Percentiles rank a stretch among this genome's conserved stretches.
These are phyloP conservation scores for Cheilosia variabilis DNA, from an alignment of 2,888 invertebrate species.

Conservation along the genomic window DNA sequence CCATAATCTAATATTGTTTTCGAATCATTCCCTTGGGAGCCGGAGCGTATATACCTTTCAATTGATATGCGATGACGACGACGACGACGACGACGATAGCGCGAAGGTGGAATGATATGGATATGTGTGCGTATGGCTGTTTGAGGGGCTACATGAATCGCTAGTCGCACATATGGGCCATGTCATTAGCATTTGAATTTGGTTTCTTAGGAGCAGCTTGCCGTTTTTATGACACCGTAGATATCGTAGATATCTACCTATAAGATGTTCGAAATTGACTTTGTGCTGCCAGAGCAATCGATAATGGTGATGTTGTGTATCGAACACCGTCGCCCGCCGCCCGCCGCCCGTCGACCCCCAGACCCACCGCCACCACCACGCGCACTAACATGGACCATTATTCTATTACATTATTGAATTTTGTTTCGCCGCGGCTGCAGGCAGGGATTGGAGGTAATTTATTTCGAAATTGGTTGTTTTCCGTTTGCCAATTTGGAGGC, in stretches of 20 bases:
- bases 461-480: conserved; percentile 75
- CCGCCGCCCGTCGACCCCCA: background rate
- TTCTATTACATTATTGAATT: conserved; percentile 76
- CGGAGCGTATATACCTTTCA: conserved; percentile 52
- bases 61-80: conserved; percentile 76
- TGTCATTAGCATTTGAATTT: conserved; percentile 75
- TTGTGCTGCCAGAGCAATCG: conserved; percentile 66
- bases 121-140: background rate
- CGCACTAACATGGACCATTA: conserved; percentile 71
- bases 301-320: conserved; percentile 70
- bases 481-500: conserved; percentile 68
- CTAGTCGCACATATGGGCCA: conserved; percentile 70
- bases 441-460: conserved; percentile 71
- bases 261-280: conserved; percentile 68
- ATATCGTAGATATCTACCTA: conserved; percentile 65
- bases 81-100: conserved; percentile 77
- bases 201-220: conserved; percentile 70
- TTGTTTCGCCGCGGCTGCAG: conserved; percentile 64
- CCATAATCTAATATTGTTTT: conserved; percentile 76
- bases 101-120: conserved; percentile 16
- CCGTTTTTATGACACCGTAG: conserved; percentile 66
- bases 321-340: conserved; percentile 25
- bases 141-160: conserved; percentile 50
- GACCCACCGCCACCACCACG: background rate
- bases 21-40: conserved; percentile 72